Conservation (phyloP, 2,888 invertebrate genomes). For the Ichneumoninae sp. region DNA sequence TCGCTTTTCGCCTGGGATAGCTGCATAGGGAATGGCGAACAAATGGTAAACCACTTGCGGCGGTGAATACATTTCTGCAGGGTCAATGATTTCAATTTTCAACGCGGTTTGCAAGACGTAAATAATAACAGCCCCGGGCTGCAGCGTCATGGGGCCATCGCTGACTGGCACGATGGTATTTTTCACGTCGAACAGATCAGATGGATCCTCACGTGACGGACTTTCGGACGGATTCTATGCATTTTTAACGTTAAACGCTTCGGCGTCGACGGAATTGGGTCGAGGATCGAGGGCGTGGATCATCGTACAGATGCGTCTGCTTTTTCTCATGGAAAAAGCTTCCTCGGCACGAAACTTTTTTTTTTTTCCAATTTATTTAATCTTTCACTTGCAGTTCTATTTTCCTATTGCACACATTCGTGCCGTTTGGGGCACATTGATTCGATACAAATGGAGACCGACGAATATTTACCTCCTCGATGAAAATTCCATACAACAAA, state of each 20-base stretch:
- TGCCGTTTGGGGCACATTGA: not conserved
- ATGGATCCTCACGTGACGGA: slow-evolving; percentile 35
- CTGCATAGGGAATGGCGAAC: slow-evolving; percentile 44
- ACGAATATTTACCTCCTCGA: no score
- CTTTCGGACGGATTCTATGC: slow-evolving; percentile 65
- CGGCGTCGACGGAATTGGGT: slow-evolving; percentile 52
- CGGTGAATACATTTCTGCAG: slow-evolving; percentile 57
- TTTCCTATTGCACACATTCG: not conserved
- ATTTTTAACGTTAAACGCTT: slow-evolving; percentile 58
- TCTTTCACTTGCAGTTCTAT: not conserved
- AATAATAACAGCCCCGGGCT: slow-evolving; percentile 47
- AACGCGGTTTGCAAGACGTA: slow-evolving; percentile 59
- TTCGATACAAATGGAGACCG: not conserved
- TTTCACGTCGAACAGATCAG: slow-evolving; percentile 58
- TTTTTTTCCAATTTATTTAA: not conserved
- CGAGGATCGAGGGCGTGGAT: slow-evolving; percentile 23
- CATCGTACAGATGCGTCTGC: slow-evolving; percentile 21
- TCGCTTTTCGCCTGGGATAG: not conserved
- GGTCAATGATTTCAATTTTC: slow-evolving; percentile 65
- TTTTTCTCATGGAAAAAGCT: slow-evolving; percentile 17
- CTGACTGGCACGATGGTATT: slow-evolving; percentile 29
- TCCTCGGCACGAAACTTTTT: not conserved
- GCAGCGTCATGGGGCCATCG: not conserved
- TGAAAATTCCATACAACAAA: no score
- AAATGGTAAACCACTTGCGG: slow-evolving; percentile 48